Conservation (phyloP, 2,113 vertebrate species). For the Papio anubis region DNA sequence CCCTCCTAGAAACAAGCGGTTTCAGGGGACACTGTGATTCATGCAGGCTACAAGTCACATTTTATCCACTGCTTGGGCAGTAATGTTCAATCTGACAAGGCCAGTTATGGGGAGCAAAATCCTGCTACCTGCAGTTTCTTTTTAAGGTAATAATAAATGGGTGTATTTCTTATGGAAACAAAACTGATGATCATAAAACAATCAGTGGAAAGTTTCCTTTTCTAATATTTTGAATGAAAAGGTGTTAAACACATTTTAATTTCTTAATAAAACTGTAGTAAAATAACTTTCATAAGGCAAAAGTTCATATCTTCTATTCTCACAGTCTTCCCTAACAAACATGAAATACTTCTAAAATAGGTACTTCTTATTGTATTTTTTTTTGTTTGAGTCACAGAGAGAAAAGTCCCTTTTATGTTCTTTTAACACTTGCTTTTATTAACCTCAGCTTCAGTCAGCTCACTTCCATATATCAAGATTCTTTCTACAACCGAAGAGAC, state of each 20-base stretch:
- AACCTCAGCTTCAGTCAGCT: not conserved
- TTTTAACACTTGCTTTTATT: not conserved
- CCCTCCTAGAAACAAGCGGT: slow-evolving; percentile 24
- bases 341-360: slow-evolving; percentile 2
- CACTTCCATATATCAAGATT: not conserved
- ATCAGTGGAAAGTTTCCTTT: not conserved
- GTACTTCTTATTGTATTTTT: not conserved
- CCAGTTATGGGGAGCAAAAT: not conserved
- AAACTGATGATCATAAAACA: not conserved
- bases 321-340: not conserved
- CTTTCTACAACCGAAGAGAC: slow-evolving; percentile 17
- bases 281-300: not conserved
- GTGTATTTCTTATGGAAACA: not conserved
- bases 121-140: not conserved
- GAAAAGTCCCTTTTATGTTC: not conserved
- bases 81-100: not conserved
- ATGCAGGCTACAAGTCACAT: not conserved
- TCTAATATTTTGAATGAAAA: slow-evolving; percentile 28
- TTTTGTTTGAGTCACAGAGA: not conserved
- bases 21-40: slow-evolving; percentile 9
- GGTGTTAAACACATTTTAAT: not conserved
- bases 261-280: not conserved
- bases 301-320: not conserved
- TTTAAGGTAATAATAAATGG: not conserved
- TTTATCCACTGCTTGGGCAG: not conserved